A percentile compares a stretch with the other conserved stretches of the same genome.
phyloP scores from a whole-genome alignment of 2,113 vertebrate species.

The Rhodinocichla rosea region DNA sequence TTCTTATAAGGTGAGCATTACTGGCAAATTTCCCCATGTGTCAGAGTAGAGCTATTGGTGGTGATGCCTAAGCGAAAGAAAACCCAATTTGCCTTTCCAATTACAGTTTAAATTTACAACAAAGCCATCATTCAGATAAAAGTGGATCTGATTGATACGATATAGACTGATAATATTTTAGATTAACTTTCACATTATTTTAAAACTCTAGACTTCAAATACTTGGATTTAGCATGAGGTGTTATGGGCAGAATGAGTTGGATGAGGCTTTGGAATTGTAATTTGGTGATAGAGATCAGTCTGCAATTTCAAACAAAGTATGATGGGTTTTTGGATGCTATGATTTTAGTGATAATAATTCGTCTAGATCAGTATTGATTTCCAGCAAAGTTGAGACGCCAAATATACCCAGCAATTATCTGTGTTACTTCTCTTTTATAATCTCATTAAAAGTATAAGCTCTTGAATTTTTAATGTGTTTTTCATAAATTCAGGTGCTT shows the following conservation, averaged over 20 bases:
- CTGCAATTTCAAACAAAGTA: neutral
- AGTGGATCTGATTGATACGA: neutral
- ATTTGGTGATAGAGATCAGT: neutral
- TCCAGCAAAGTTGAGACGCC: neutral
- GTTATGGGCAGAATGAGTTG: neutral
- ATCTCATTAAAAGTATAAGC: neutral
- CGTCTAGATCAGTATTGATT: neutral
- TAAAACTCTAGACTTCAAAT: neutral
- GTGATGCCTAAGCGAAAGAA: neutral
- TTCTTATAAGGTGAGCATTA: neutral
- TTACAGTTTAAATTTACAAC: neutral
- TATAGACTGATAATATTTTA: neutral
- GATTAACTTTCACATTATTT: neutral
- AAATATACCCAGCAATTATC: neutral
- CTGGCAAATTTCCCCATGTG: neutral
- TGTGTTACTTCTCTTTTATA: neutral
- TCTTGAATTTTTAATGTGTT: neutral
- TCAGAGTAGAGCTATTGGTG: neutral
- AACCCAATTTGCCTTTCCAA: neutral
- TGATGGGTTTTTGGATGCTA: neutral
- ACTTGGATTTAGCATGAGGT: neutral
- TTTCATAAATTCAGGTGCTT: constrained; percentile 81
- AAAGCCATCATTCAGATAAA: neutral
- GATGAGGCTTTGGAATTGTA: neutral
- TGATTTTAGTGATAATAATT: neutral